phyloP scores from a whole-genome alignment of 2,797 vertebrate species.

The Nyctalus aviator region DNA sequence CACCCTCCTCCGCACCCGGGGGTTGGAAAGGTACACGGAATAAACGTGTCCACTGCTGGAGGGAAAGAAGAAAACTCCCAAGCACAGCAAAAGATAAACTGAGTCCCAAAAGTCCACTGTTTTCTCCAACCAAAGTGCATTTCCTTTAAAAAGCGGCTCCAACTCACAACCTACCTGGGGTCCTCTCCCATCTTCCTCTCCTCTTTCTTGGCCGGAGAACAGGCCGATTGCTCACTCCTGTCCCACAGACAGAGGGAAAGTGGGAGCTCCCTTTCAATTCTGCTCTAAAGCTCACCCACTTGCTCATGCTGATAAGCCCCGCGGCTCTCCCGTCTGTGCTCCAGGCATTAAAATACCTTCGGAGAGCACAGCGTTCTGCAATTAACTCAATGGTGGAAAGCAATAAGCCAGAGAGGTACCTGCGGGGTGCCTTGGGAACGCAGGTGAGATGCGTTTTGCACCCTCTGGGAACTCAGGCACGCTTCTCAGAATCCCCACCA shows the following conservation, averaged over 20 bases:
- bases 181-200: background rate
- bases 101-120: background rate
- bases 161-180: background rate
- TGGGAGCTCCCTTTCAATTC: background rate
- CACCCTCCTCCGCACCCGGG: background rate
- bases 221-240: background rate
- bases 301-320: background rate
- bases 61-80: background rate
- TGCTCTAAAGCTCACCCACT: background rate
- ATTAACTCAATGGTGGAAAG: background rate
- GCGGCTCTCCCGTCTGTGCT: background rate
- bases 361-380: background rate
- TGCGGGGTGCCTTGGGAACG: background rate
- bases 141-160: constrained; percentile 3
- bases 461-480: background rate
- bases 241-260: background rate
- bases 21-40: background rate
- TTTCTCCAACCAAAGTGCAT: constrained; percentile 8
- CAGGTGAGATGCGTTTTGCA: background rate
- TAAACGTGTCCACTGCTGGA: background rate
- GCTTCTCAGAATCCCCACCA: background rate
- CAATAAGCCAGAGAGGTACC: background rate
- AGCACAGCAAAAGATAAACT: background rate
- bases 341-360: background rate
- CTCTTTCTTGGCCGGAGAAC: background rate